Conservation (phyloP, 1,140 invertebrate species). For the Macrotrachela quadricornifera region DNA sequence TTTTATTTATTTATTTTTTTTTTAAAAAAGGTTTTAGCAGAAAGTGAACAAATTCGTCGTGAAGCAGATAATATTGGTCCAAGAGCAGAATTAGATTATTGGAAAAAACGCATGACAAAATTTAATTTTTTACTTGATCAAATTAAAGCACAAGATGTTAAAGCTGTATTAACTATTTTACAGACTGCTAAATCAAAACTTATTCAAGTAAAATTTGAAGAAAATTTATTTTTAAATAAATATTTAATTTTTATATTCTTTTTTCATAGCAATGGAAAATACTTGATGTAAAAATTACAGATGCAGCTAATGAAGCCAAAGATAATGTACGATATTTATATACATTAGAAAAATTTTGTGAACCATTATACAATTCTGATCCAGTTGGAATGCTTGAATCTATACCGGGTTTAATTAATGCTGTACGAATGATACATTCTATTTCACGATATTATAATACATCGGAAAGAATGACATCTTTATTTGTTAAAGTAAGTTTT, state of each 20-base stretch:
- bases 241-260: background rate
- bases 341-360: slow-evolving; percentile 76
- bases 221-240: background rate
- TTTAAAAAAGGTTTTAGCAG: slow-evolving; percentile 26
- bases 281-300: slow-evolving; percentile 1
- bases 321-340: slow-evolving; percentile 88
- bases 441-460: slow-evolving; percentile 85
- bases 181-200: slow-evolving; percentile 56
- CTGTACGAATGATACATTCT: slow-evolving; percentile 66
- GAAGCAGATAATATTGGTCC: slow-evolving; percentile 77
- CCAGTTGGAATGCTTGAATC: slow-evolving; percentile 41
- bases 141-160: slow-evolving; percentile 52
- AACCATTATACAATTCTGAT: slow-evolving; percentile 70
- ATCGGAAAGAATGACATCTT: slow-evolving; percentile 69
- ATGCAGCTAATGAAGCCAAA: slow-evolving; percentile 46
- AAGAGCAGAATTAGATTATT: slow-evolving; percentile 84
- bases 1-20: too few species aligned
- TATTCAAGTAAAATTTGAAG: slow-evolving; percentile 36
- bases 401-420: slow-evolving; percentile 40
- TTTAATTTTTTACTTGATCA: slow-evolving; percentile 69
- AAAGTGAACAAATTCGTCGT: slow-evolving; percentile 49
- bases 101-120: slow-evolving; percentile 72
- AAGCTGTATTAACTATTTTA: slow-evolving; percentile 43
- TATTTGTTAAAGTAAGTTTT: slow-evolving; percentile 62
- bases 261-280: background rate